Conservation (phyloP, 30 jellyfish, hydroid and myxozoan genomes). For the Chrysaora quinquecirrha region DNA sequence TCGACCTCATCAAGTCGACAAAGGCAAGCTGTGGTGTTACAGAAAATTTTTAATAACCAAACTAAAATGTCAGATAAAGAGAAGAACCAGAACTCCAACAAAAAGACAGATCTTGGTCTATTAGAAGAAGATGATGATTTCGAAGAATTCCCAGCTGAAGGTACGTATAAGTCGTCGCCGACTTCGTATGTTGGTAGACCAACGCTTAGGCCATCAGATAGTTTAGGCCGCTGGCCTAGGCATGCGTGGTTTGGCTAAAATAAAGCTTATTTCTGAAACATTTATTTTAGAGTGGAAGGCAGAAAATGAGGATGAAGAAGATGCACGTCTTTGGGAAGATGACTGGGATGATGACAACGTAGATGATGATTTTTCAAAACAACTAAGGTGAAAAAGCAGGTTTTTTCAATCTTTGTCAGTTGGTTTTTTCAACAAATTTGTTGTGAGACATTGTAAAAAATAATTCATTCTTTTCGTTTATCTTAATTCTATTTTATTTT, state of each 20-base stretch:
- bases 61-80: conserved; percentile 43
- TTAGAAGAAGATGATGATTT: conserved; percentile 98
- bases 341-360: conserved; percentile 98
- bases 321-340: conserved; percentile 92
- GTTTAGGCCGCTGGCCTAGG: not conserved
- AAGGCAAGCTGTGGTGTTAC: no score
- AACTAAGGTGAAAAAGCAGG: conserved; percentile 78
- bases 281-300: conserved; percentile 83
- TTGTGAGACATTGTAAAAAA: no score
- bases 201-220: not conserved
- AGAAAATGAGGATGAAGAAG: conserved; percentile 87
- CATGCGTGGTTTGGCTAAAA: not conserved
- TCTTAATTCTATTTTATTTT: no score
- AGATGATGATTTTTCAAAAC: conserved; percentile 95
- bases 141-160: conserved; percentile 98
- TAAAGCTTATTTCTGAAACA: no score
- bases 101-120: conserved; percentile 91
- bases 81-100: conserved; percentile 13
- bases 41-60: not conserved
- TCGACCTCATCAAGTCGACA: no score
- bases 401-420: no score
- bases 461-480: no score
- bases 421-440: no score
- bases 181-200: not conserved
- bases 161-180: conserved; percentile 44